Percentiles rank a stretch among this genome's conserved stretches.
Evolutionary conservation across 2,888 invertebrate species (phyloP).

Genomic region (Brachyptera risi): DNA sequence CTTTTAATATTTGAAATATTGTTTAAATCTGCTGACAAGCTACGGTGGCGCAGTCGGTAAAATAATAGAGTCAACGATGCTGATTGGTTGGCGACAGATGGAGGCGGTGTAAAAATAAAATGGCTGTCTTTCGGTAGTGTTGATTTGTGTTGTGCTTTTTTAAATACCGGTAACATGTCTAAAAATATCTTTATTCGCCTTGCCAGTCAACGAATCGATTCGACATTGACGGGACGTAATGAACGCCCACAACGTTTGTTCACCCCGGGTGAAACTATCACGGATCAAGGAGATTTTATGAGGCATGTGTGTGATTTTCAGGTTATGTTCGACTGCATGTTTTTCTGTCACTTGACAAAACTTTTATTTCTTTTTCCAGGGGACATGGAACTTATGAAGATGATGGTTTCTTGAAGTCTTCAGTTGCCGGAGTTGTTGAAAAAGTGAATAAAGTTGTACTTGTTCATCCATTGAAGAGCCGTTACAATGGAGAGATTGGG

Average conservation of each 20-base stretch:
- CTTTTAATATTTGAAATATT: no score
- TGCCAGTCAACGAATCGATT: slow-evolving; percentile 30
- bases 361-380: slow-evolving; percentile 48
- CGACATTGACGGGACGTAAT: slow-evolving; percentile 12
- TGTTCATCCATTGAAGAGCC: slow-evolving; percentile 83
- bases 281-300: slow-evolving; percentile 29
- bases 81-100: no score
- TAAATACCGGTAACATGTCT: slow-evolving; percentile 3
- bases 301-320: slow-evolving; percentile 16
- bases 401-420: slow-evolving; percentile 78
- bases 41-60: no score
- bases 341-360: background rate
- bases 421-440: slow-evolving; percentile 91
- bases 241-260: slow-evolving; percentile 22
- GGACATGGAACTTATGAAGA: slow-evolving; percentile 94
- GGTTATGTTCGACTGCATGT: slow-evolving; percentile 1
- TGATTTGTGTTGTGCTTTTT: no score
- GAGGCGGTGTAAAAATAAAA: no score
- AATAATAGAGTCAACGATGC: no score
- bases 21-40: no score
- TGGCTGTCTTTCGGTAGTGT: no score
- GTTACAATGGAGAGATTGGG: slow-evolving; percentile 91
- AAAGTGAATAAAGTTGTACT: slow-evolving; percentile 93
- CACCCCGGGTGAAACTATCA: slow-evolving; percentile 31
- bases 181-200: slow-evolving; percentile 27